A percentile compares a stretch with the other conserved stretches of the same genome.
These are phyloP conservation scores for Torymus tubicola DNA, from an alignment of 2,888 invertebrate genomes.

Conservation along the genomic window DNA sequence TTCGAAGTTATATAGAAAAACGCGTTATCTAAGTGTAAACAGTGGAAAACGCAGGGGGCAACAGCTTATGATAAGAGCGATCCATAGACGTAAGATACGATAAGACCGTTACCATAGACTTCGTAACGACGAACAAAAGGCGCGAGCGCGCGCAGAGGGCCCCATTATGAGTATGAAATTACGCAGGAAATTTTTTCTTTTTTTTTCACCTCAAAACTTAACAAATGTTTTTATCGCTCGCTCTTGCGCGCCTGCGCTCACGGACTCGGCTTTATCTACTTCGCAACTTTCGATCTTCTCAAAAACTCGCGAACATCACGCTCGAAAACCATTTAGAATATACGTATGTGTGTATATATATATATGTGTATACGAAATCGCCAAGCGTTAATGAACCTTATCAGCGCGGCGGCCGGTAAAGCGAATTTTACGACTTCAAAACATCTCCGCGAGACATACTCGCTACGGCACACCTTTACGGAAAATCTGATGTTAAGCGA, in stretches of 20 bases:
- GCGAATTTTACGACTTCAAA: constrained; percentile 24
- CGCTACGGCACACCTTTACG: no score
- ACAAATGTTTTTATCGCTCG: constrained; percentile 23
- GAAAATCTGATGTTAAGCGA: neutral
- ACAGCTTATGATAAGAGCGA: no score
- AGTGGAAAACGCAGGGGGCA: no score
- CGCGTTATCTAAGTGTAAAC: no score
- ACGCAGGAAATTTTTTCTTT: neutral
- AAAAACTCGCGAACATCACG: constrained; percentile 35
- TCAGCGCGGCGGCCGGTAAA: constrained; percentile 1
- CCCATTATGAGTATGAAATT: neutral
- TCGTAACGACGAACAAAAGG: neutral
- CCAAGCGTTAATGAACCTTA: constrained; percentile 29
- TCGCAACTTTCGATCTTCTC: constrained; percentile 28
- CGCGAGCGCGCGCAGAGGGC: neutral
- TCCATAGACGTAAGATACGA: no score
- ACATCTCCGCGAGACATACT: neutral
- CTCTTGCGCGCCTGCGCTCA: no score
- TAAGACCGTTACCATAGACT: no score
- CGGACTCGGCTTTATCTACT: constrained; percentile 8
- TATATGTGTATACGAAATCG: constrained; percentile 6
- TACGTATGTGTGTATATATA: neutral
- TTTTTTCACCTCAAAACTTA: neutral
- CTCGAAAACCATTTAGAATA: constrained; percentile 25
- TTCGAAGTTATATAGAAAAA: no score